phyloP scores from a whole-genome alignment of 2,113 vertebrate genomes.

The Saccopteryx bilineata region DNA sequence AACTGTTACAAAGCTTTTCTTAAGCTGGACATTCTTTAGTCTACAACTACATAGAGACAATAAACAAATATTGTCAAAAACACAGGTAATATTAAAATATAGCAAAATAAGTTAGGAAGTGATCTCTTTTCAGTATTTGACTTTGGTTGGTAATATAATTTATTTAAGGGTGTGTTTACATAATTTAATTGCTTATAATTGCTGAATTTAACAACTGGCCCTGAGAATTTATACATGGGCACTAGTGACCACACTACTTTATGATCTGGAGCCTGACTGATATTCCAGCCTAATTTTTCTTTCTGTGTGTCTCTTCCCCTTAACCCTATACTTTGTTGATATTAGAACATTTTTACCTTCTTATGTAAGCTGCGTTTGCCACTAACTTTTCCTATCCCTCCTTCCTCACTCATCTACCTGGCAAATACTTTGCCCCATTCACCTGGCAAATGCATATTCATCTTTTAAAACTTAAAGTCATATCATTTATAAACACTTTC shows the following conservation, averaged over 20 bases:
- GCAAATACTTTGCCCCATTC: not conserved
- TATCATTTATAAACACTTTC: not conserved
- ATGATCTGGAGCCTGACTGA: not conserved
- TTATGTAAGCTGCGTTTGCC: not conserved
- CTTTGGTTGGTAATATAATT: not conserved
- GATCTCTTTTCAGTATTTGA: constrained; percentile 30
- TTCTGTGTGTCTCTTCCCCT: not conserved
- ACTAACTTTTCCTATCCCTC: not conserved
- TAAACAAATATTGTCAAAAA: not conserved
- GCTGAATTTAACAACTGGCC: constrained; percentile 15
- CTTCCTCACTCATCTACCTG: not conserved
- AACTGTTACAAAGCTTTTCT: not conserved
- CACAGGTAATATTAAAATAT: not conserved
- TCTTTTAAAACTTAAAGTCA: not conserved
- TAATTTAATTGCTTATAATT: not conserved
- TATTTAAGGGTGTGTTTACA: not conserved
- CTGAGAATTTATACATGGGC: not conserved
- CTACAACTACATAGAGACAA: not conserved
- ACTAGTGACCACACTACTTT: not conserved
- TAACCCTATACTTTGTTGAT: not conserved
- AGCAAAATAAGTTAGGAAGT: constrained; percentile 37
- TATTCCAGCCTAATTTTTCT: not conserved
- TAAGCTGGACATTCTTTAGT: not conserved
- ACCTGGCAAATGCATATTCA: not conserved
- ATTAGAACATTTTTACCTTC: not conserved